Percentiles rank a stretch among this genome's conserved stretches.
Conservation (phyloP, 1,140 invertebrate species). For the Portunus trituberculatus region DNA sequence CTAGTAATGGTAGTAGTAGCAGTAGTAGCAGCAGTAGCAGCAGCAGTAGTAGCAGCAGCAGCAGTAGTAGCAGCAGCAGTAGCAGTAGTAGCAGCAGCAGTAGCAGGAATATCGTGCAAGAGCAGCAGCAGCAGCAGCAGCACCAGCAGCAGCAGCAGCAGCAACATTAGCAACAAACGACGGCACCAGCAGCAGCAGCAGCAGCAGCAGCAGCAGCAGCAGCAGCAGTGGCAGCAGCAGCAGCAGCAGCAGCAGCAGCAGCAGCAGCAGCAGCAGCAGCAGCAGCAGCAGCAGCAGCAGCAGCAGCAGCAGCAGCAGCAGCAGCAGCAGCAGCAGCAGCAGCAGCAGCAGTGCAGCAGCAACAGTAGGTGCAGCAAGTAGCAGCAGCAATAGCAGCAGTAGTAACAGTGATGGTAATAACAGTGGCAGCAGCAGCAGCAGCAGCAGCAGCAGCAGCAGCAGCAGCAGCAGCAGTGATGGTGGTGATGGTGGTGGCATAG, state of each 20-base stretch:
- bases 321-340: neutral
- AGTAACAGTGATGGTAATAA: too few species aligned
- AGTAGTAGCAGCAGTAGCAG: neutral
- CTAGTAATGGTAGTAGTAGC: neutral
- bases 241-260: neutral
- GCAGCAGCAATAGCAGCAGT: neutral
- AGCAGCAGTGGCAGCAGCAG: neutral
- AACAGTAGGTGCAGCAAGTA: too few species aligned
- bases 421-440: too few species aligned
- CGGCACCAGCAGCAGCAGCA: neutral
- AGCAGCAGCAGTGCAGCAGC: neutral
- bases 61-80: neutral
- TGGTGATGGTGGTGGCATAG: too few species aligned
- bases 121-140: neutral
- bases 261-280: neutral
- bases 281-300: neutral
- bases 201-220: neutral
- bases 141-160: neutral
- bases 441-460: too few species aligned
- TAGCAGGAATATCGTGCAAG: neutral
- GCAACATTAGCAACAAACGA: neutral
- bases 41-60: neutral
- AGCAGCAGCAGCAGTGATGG: too few species aligned
- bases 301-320: neutral
- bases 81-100: neutral